A percentile compares a stretch with the other conserved stretches of the same genome.
Conservation (phyloP, 2,888 invertebrate species). For the Phyllotreta striolata region DNA sequence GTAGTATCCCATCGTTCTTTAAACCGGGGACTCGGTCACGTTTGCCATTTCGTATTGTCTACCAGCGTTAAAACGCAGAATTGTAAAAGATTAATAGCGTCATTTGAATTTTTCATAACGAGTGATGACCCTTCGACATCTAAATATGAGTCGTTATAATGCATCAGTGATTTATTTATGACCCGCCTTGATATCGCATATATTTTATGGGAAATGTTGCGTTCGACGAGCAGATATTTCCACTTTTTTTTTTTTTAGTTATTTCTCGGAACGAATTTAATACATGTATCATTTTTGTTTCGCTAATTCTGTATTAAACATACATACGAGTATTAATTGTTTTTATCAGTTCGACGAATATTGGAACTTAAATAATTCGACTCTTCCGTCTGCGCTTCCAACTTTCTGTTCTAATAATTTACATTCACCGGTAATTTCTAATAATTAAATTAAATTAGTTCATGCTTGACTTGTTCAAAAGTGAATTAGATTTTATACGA, state of each 20-base stretch:
- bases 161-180: constrained; percentile 52
- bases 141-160: constrained; percentile 54
- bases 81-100: constrained; percentile 59
- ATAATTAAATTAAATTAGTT: constrained; percentile 49
- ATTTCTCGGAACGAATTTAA: background rate
- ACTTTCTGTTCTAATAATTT: constrained; percentile 49
- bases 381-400: constrained; percentile 46
- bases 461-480: constrained; percentile 48
- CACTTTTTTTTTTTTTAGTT: constrained; percentile 28
- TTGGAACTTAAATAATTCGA: constrained; percentile 44
- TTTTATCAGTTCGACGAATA: constrained; percentile 2
- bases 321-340: no score
- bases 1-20: constrained; percentile 43
- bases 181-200: constrained; percentile 47
- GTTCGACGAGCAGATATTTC: constrained; percentile 30
- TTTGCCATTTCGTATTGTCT: constrained; percentile 58
- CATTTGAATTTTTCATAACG: constrained; percentile 60
- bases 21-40: constrained; percentile 54
- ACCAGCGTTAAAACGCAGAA: constrained; percentile 58
- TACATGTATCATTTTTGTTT: no score
- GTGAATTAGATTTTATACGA: constrained; percentile 44
- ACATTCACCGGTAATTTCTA: constrained; percentile 48
- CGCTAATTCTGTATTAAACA: no score
- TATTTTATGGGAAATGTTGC: constrained; percentile 34
- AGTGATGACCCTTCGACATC: constrained; percentile 56